These are phyloP conservation scores for Theretra japonica DNA, from an alignment of 2,888 invertebrate species.

Conservation along the genomic window DNA sequence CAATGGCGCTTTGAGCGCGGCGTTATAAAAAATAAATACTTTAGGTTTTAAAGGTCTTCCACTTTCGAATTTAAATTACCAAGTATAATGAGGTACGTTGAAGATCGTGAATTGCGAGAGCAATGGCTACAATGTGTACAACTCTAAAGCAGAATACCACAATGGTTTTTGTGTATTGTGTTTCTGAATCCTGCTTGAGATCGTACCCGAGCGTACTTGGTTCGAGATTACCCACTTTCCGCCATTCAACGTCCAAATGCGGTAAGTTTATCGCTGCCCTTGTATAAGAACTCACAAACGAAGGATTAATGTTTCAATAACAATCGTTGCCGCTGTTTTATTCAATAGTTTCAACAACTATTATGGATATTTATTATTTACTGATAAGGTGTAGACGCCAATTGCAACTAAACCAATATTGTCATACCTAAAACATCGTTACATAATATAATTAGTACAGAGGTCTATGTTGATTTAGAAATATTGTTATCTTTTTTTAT, in stretches of 20 bases:
- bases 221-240: not conserved
- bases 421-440: no score
- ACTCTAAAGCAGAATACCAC: not conserved
- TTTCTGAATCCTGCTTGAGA: constrained; percentile 5
- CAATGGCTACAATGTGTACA: not conserved
- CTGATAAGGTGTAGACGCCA: no score
- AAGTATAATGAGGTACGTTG: constrained; percentile 15
- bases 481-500: no score
- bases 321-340: not conserved
- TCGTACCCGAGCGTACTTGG: not conserved
- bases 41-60: constrained; percentile 23
- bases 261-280: not conserved
- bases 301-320: not conserved
- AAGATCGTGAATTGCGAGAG: constrained; percentile 11
- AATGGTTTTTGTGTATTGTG: constrained; percentile 13
- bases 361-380: no score
- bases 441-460: no score
- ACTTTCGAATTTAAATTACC: constrained; percentile 30
- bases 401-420: no score
- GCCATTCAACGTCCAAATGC: not conserved
- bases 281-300: not conserved
- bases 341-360: no score
- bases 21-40: constrained; percentile 1
- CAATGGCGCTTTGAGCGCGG: not conserved
- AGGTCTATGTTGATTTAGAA: no score